Evolutionary conservation across 2,888 invertebrate species (phyloP), one percentile per base, ranked within the genome.

Genomic region (Crematogaster levior): DNA sequence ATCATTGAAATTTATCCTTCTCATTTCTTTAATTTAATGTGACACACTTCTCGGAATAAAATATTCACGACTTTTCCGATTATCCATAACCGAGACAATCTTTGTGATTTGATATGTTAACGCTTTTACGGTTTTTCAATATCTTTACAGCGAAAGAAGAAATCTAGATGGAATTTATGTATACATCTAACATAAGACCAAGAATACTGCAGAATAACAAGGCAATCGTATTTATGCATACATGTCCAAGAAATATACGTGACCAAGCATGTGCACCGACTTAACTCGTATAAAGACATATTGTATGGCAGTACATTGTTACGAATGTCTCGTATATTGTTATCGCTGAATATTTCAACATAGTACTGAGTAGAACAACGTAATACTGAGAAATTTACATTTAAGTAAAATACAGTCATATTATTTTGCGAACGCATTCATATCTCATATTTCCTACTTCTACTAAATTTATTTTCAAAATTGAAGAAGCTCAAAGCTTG

Each of bases 331-430:
- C 21, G 15, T 21, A 21, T 5, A 30, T 34, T 77, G 56, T 77
- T 77, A 77, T 56, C 12, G 56, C 1, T 34, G 53, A 56, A 77
- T n/a, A 77, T 34, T 53, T 65, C 56, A 77, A 9, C 21, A 3
- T 4, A 27, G 21, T 30, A 30, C 24, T n/a, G n/a, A n/a, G n/a
- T n/a, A n/a, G n/a, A n/a, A n/a, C n/a, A n/a, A n/a, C n/a, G n/a
- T n/a, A n/a, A n/a, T n/a, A 56, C 10, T 21, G n/a, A 2, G 18
- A 27, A 75, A 34, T 73, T 73, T 15, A 60, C 34, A 34, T 34
- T 61, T 34, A 40, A 65, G n/a, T 53, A 51, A 65, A 75, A 40
- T 12, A 34, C 4, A 3, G 51, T n/a, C n/a, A 18, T 66, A 10
- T 65, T 65, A 30, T 10, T 40, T 65, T 12, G 3, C 7, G 10